phyloP scores from a whole-genome alignment of 2,888 invertebrate genomes.

The Ctenicera cuprea region DNA sequence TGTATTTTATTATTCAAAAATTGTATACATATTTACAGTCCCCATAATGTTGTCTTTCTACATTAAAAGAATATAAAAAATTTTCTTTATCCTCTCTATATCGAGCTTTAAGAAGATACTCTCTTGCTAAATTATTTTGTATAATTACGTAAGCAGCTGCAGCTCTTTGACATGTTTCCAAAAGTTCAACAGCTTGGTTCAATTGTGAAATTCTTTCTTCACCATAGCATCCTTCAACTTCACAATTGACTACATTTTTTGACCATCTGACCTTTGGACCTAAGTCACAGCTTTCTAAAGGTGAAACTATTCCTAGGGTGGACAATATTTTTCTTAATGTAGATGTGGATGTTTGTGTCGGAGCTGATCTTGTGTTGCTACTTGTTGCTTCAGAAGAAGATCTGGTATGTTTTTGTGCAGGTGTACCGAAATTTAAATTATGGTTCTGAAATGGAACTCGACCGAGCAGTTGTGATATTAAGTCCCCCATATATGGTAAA shows the following conservation, averaged over 20 bases:
- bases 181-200: constrained; percentile 66
- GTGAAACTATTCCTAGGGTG: constrained; percentile 55
- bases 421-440: neutral
- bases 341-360: neutral
- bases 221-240: constrained; percentile 55
- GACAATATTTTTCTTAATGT: constrained; percentile 30
- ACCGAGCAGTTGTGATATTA: constrained; percentile 70
- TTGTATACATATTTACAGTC: constrained; percentile 19
- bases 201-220: constrained; percentile 67
- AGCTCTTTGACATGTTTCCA: constrained; percentile 71
- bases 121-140: constrained; percentile 71
- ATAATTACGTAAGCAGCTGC: constrained; percentile 71
- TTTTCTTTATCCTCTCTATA: constrained; percentile 74
- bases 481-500: constrained; percentile 73
- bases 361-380: neutral
- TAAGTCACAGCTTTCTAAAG: neutral
- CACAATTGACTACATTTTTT: neutral
- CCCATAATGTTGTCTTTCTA: constrained; percentile 62
- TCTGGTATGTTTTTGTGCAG: neutral
- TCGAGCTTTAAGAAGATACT: constrained; percentile 74
- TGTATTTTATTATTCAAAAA: constrained; percentile 19
- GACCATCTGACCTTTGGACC: neutral
- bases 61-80: constrained; percentile 72
- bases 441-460: constrained; percentile 61
- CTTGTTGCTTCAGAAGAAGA: neutral